Evolutionary conservation across 2,113 vertebrate genomes (phyloP), one percentile per base, ranked within the genome.

Genomic region (Lagopus leucura): DNA sequence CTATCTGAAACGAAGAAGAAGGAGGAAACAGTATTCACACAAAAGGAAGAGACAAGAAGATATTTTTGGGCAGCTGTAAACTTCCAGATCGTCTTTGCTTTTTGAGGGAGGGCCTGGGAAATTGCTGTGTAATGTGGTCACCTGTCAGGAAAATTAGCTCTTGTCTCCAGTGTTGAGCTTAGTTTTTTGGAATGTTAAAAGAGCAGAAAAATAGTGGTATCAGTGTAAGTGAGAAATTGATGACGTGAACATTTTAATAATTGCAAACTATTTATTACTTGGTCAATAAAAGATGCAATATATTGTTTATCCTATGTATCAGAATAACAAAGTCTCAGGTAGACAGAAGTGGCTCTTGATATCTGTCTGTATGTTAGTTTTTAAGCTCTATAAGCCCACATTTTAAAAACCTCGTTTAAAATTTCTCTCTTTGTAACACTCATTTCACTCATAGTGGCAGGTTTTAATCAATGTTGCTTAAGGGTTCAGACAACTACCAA

Each of bases 91-190:
- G 67, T 21, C 42, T 76, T 94, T 94, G 48, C 43, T 38, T 92
- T 90, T 74, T 1, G 16, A 19, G 10, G 8, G 8, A 2, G 8
- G 9, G 38, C 57, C 67, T 82, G 30, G 54, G 81, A 87, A 84
- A 82, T 63, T 50, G 50, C 74, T 87, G 36, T 55, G 71, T 76
- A 54, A 61, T 45, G 45, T 58, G n/a, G 66, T 70, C 88, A 93
- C 80, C 80, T 87, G 90, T 92, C 74, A 93, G 70, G 77, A 93
- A 92, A 92, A 94, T 79, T 63, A 66, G 82, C 64, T 85, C 80
- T 48, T 93, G 66, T 70, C 81, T 72, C 42, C 54, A 50, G 10
- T 55, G 70, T 84, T 70, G 30, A 64, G 89, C 54, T 82, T 61
- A 45, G 45, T 24, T 2, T 21, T 90, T 87, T n/a, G 32, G 80